Percentiles rank a stretch among this genome's conserved stretches.
phyloP scores from a whole-genome alignment of 2,888 invertebrate genomes.

The Dasypolia templi region DNA sequence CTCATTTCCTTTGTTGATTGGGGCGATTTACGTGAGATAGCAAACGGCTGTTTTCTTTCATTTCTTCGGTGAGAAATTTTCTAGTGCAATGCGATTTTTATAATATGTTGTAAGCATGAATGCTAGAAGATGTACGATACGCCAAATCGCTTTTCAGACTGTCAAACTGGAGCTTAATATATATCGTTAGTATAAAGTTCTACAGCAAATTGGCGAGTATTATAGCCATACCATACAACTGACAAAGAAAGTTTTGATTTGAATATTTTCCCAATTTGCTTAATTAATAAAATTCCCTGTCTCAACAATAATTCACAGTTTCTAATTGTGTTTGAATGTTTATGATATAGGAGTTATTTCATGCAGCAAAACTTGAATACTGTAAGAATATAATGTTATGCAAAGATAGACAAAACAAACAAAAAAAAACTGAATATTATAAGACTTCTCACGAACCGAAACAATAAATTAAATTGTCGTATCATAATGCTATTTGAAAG shows the following conservation, averaged over 20 bases:
- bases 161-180: not conserved
- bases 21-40: slow-evolving; percentile 45
- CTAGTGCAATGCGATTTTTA: slow-evolving; percentile 34
- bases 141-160: not conserved
- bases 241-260: not conserved
- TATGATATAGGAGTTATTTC: not conserved
- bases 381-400: not conserved
- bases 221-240: not conserved
- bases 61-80: slow-evolving; percentile 26
- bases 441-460: not conserved
- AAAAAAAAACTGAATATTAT: not conserved
- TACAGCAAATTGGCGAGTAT: not conserved
- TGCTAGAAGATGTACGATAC: not conserved
- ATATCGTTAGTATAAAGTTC: not conserved
- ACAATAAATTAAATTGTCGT: slow-evolving; percentile 1
- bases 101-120: slow-evolving; percentile 14
- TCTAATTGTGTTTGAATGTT: not conserved
- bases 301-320: not conserved
- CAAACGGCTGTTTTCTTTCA: slow-evolving; percentile 38
- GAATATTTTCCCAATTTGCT: not conserved
- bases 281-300: not conserved
- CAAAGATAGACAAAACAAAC: too few species aligned
- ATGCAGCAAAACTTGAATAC: not conserved
- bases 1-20: slow-evolving; percentile 52
- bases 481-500: not conserved